Evolutionary conservation across 2,888 invertebrate species (phyloP).

Genomic region (Hylaea fasciaria): DNA sequence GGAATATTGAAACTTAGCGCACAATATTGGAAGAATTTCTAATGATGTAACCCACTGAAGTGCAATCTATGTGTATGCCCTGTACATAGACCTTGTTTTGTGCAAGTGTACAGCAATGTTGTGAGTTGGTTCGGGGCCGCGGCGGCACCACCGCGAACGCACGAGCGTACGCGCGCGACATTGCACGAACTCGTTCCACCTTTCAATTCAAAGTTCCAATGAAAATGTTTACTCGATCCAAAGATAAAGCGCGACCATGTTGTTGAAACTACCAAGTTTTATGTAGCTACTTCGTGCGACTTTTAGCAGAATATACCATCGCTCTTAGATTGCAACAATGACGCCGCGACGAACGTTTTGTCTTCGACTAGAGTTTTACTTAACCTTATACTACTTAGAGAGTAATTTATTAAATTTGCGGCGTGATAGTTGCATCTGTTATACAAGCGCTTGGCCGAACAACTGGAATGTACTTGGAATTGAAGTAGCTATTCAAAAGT

Average conservation of each 20-base stretch:
- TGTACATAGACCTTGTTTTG: constrained; percentile 77
- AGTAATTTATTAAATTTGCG: background rate
- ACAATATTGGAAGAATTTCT: constrained; percentile 79
- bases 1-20: constrained; percentile 82
- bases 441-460: constrained; percentile 8
- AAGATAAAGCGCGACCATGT: background rate
- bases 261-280: background rate
- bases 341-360: background rate
- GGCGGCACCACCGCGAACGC: constrained; percentile 45
- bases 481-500: constrained; percentile 52
- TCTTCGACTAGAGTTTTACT: background rate
- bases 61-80: constrained; percentile 77
- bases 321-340: background rate
- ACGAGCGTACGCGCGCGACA: constrained; percentile 12
- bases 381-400: background rate
- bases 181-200: constrained; percentile 16
- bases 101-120: constrained; percentile 75
- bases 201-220: background rate
- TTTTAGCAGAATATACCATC: constrained; percentile 1
- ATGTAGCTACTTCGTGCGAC: constrained; percentile 1
- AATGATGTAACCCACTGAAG: constrained; percentile 78
- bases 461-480: constrained; percentile 43
- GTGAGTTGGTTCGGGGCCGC: constrained; percentile 57
- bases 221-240: background rate
- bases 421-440: background rate